phyloP scores from a whole-genome alignment of 1,140 invertebrate species.

The Gryllus bimaculatus region DNA sequence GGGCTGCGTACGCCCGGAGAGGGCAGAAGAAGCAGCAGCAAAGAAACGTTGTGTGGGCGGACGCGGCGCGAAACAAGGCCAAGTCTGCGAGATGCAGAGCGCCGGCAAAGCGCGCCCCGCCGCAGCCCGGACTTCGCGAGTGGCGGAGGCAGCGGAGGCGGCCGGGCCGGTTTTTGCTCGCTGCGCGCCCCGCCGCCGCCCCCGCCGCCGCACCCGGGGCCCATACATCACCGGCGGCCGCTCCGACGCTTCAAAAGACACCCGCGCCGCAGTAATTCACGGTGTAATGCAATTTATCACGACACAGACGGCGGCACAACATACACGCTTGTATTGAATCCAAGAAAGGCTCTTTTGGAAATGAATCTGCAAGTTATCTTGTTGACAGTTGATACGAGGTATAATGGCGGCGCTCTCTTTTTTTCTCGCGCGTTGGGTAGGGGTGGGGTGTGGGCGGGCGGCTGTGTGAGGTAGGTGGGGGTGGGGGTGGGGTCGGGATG shows the following conservation, averaged over 20 bases:
- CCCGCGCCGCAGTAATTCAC: not conserved
- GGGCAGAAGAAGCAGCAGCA: too few species aligned
- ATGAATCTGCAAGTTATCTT: not conserved
- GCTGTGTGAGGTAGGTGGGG: too few species aligned
- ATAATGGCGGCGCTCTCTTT: not conserved
- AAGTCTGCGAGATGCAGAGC: too few species aligned
- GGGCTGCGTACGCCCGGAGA: too few species aligned
- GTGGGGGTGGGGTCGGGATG: too few species aligned
- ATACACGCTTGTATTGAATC: not conserved
- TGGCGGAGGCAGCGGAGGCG: too few species aligned
- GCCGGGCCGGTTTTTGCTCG: not conserved
- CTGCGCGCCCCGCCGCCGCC: too few species aligned
- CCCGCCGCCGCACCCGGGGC: not conserved
- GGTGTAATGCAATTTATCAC: conserved; percentile 4
- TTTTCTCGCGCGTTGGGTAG: not conserved
- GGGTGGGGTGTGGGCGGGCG: too few species aligned
- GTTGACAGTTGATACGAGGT: not conserved
- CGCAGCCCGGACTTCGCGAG: not conserved
- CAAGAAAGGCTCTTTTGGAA: conserved; percentile 3
- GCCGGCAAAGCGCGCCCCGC: too few species aligned
- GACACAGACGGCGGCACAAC: conserved; percentile 2
- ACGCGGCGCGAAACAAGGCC: too few species aligned
- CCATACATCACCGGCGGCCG: not conserved
- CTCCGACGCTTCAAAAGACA: not conserved
- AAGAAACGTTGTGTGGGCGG: too few species aligned